These are phyloP conservation scores for Drosophila gaucha DNA, from an alignment of 2,888 invertebrate species.

Conservation along the genomic window DNA sequence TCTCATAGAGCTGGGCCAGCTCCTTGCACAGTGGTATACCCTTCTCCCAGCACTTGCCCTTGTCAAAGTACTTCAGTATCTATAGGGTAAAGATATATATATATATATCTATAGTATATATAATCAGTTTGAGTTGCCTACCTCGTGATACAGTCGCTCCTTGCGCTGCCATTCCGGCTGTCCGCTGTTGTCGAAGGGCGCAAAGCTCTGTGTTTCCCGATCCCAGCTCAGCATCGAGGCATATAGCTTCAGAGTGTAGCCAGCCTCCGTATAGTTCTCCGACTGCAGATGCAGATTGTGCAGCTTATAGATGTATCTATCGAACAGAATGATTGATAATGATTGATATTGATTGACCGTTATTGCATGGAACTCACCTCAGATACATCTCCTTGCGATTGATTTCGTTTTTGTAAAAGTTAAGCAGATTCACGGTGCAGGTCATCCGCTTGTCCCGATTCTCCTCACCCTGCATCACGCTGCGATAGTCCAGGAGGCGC, in stretches of 20 bases:
- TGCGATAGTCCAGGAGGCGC: conserved; percentile 95
- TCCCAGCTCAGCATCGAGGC: conserved; percentile 96
- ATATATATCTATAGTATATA: background rate
- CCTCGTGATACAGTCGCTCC: conserved; percentile 92
- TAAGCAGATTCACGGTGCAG: conserved; percentile 96
- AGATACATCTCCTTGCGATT: conserved; percentile 98
- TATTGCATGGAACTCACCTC: conserved; percentile 81
- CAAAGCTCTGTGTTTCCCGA: conserved; percentile 87
- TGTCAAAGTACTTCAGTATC: conserved; percentile 96
- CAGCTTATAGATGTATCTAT: conserved; percentile 95
- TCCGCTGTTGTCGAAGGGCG: conserved; percentile 89
- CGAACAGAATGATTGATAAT: background rate
- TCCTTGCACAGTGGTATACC: conserved; percentile 96
- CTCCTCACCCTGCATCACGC: conserved; percentile 97
- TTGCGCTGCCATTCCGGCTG: conserved; percentile 95
- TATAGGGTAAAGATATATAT: conserved; percentile 72
- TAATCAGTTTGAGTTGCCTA: conserved; percentile 19
- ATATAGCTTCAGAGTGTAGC: conserved; percentile 96
- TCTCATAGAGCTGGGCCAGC: conserved; percentile 94
- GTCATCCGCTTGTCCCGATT: conserved; percentile 98
- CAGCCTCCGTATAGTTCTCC: conserved; percentile 97
- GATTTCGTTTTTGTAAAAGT: conserved; percentile 98
- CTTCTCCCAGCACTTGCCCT: conserved; percentile 99
- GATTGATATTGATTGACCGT: background rate
- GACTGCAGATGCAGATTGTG: conserved; percentile 96